Evolutionary conservation across 2,797 vertebrate species (phyloP), one percentile per base, ranked within the genome.

Genomic region (Benthosema pterotum): DNA sequence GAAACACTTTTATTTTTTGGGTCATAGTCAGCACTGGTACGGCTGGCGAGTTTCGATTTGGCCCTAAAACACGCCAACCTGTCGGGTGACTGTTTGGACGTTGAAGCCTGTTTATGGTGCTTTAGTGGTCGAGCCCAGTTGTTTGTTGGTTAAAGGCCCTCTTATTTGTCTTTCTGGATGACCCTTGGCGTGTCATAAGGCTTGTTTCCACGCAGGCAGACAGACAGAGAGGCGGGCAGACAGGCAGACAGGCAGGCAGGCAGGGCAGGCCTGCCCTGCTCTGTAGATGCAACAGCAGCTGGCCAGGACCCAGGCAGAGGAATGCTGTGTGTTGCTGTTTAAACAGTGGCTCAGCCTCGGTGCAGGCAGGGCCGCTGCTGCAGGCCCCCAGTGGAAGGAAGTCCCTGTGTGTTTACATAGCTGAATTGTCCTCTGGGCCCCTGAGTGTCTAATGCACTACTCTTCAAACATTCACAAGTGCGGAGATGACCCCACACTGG

Each of bases 391-490:
- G 82, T 84, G 84, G 89, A 90, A 93, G 91, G 88, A 92, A 89
- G 90, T 92, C 79, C 83, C 88, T 81, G 79, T 77, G 52, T 93
- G 91, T 94, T 93, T 93, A 92, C 92, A 91, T 90, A 92, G 91
- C 86, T 86, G 88, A 89, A 91, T 93, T 91, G 91, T 93, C 88
- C 89, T 87, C 75, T 72, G 71, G 67, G 74, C 83, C 86, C 83
- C 75, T 77, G 81, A 79, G 86, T 85, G 86, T 90, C 89, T 93
- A 91, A 93, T 93, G 87, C 88, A 93, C 90, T 91, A 88, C 91
- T 92, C 88, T 93, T 92, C 90, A 93, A 92, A 92, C 89, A 93
- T 89, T 85, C 85, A 84, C 86, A 87, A 89, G 90, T 88, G 90
- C 72, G 85, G 80, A 79, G 86, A 90, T 91, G 91, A 91, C 89